Percentiles rank a stretch among this genome's conserved stretches.
These are phyloP conservation scores for Diaprepes abbreviatus DNA, from an alignment of 2,888 invertebrate species.

Conservation along the genomic window DNA sequence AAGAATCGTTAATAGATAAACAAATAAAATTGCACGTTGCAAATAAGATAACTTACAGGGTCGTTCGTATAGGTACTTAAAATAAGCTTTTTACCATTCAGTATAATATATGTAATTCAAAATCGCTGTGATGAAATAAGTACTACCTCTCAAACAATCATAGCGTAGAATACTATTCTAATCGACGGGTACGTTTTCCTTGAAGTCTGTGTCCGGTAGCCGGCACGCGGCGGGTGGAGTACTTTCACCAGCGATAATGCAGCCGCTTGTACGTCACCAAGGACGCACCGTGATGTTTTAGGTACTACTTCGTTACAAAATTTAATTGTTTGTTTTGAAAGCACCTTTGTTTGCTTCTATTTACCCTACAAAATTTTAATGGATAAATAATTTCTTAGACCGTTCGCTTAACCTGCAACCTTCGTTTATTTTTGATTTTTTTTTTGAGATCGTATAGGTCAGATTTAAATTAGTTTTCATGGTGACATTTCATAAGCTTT, in stretches of 20 bases:
- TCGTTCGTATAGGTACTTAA: neutral
- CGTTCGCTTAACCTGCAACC: no score
- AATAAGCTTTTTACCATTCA: neutral
- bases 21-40: no score
- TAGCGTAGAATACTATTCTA: constrained; percentile 34
- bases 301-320: neutral
- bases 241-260: constrained; percentile 45
- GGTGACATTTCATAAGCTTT: no score
- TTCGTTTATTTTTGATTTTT: no score
- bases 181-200: constrained; percentile 48
- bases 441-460: no score
- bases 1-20: no score
- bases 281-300: constrained; percentile 27
- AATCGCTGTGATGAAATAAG: constrained; percentile 40
- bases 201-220: constrained; percentile 48
- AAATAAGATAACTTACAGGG: neutral
- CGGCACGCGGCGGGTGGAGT: constrained; percentile 48
- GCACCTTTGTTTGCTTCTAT: constrained; percentile 4
- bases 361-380: no score
- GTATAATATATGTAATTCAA: constrained; percentile 23
- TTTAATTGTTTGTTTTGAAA: neutral
- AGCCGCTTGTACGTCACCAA: constrained; percentile 44
- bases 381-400: no score
- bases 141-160: constrained; percentile 32
- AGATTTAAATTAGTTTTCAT: no score